Percentiles rank a stretch among this genome's conserved stretches.
Conservation (phyloP, 1,140 invertebrate species). For the Scaptomyza pallida region DNA sequence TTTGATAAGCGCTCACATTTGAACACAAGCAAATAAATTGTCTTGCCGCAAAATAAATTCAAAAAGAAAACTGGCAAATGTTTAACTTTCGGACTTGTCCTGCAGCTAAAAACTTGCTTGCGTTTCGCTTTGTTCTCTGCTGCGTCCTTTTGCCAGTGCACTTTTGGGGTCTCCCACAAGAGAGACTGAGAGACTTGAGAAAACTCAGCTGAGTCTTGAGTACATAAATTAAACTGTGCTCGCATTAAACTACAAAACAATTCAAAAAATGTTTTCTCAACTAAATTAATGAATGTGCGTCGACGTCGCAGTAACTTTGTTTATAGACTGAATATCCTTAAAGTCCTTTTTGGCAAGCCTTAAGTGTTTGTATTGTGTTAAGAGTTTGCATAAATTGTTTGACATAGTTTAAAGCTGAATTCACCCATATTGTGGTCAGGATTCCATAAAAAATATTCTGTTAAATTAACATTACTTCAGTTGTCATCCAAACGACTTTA, state of each 20-base stretch:
- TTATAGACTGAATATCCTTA: not conserved
- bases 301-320: conserved; percentile 1
- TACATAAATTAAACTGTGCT: conserved; percentile 74
- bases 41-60: conserved; percentile 72
- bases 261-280: conserved; percentile 56
- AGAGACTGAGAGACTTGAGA: conserved; percentile 49
- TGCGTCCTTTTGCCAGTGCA: conserved; percentile 20
- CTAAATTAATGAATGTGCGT: conserved; percentile 77
- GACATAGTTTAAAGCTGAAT: not conserved
- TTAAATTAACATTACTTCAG: too few relatives aligned
- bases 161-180: conserved; percentile 37
- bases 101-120: conserved; percentile 36
- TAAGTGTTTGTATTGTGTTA: not conserved
- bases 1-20: conserved; percentile 82
- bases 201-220: conserved; percentile 62
- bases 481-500: too few relatives aligned
- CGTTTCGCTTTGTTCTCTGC: conserved; percentile 18
- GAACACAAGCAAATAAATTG: conserved; percentile 66
- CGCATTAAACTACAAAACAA: conserved; percentile 64
- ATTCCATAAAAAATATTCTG: too few relatives aligned
- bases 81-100: conserved; percentile 39
- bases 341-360: not conserved
- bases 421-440: too few relatives aligned
- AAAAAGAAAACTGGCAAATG: conserved; percentile 72
- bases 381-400: not conserved